A percentile compares a stretch with the other conserved stretches of the same genome.
Evolutionary conservation across 2,888 invertebrate species (phyloP).

Genomic region (Zele albiditarsus): DNA sequence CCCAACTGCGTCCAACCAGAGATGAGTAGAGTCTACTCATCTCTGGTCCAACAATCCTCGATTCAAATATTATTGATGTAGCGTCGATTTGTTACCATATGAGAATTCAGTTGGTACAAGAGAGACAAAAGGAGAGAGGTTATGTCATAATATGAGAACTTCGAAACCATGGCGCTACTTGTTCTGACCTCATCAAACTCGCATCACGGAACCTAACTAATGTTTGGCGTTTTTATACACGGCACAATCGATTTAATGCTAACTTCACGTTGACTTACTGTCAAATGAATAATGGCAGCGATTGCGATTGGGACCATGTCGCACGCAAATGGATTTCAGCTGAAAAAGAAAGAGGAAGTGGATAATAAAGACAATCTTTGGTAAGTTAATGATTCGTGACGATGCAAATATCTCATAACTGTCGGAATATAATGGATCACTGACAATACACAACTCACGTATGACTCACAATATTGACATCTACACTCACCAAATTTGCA

Average conservation of each 20-base stretch:
- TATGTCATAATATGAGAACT: background rate
- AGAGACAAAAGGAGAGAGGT: too few species aligned
- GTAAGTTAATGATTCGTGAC: conserved; percentile 68
- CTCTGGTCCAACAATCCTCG: too few species aligned
- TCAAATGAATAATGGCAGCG: conserved; percentile 67
- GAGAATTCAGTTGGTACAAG: too few species aligned
- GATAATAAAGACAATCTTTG: conserved; percentile 80
- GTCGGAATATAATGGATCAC: background rate
- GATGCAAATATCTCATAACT: background rate
- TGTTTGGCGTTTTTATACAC: background rate
- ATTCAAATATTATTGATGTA: too few species aligned
- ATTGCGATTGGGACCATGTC: conserved; percentile 64
- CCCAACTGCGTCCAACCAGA: too few species aligned
- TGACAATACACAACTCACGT: background rate
- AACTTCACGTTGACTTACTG: conserved; percentile 46
- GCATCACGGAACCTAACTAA: background rate
- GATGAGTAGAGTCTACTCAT: too few species aligned
- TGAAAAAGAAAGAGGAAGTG: conserved; percentile 77
- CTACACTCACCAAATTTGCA: conserved; percentile 2
- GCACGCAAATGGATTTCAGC: conserved; percentile 65
- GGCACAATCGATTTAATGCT: conserved; percentile 48
- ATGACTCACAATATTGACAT: conserved; percentile 5
- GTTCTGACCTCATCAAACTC: background rate
- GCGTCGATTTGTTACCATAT: too few species aligned
- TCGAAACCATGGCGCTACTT: background rate